Conservation (phyloP, 2,113 vertebrate genomes). For the Pangasianodon gigas region DNA sequence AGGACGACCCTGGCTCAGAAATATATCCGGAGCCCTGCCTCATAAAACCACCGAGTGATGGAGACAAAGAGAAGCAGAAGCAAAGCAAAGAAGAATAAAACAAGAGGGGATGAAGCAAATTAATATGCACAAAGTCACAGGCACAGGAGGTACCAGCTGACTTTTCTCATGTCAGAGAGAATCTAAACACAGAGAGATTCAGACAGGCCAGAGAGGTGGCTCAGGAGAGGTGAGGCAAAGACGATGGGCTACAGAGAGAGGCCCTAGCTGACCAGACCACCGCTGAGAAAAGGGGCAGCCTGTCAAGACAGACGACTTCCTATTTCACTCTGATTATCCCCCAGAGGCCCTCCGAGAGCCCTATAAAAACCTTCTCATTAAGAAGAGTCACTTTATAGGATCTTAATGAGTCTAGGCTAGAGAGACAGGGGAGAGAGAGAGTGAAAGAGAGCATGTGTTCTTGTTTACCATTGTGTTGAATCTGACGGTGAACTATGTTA, state of each 20-base stretch:
- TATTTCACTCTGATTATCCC: constrained; percentile 80
- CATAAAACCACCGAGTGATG: constrained; percentile 12
- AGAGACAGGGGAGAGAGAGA: constrained; percentile 47
- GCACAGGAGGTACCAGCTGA: constrained; percentile 76
- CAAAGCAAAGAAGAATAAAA: constrained; percentile 53
- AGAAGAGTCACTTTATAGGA: constrained; percentile 71
- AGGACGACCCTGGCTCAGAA: constrained; percentile 60
- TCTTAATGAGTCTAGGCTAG: constrained; percentile 74
- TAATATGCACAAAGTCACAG: constrained; percentile 73
- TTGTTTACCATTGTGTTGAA: constrained; percentile 26
- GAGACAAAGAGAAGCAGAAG: constrained; percentile 53
- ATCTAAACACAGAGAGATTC: constrained; percentile 81
- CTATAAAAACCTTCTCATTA: constrained; percentile 77
- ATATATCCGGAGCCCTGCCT: constrained; percentile 68
- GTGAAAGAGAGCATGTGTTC: constrained; percentile 22
- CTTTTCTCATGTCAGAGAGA: constrained; percentile 85
- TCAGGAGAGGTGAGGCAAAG: constrained; percentile 55
- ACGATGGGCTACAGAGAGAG: constrained; percentile 59
- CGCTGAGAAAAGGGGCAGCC: constrained; percentile 82
- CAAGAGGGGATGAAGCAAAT: constrained; percentile 81
- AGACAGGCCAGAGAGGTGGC: constrained; percentile 26
- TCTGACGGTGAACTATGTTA: background rate
- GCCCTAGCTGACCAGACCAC: constrained; percentile 82
- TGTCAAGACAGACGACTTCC: constrained; percentile 96
- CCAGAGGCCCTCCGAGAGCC: constrained; percentile 64